Conservation (phyloP, 2,113 vertebrate species). For the Pyrgilauda ruficollis region DNA sequence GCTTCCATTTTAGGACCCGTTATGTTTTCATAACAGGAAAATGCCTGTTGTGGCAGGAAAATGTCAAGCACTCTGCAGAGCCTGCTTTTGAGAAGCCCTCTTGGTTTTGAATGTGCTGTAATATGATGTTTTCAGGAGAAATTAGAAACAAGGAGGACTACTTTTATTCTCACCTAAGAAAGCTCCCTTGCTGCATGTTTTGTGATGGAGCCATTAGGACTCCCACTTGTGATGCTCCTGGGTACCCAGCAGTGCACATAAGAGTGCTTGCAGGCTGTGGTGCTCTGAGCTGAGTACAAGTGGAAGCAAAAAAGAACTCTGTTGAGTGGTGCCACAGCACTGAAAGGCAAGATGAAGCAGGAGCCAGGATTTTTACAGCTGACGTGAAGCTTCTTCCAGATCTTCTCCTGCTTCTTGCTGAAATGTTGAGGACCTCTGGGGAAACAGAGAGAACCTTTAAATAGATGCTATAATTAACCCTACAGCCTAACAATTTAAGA, state of each 20-base stretch:
- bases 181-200: not conserved
- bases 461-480: not conserved
- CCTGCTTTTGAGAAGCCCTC: not conserved
- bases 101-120: not conserved
- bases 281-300: not conserved
- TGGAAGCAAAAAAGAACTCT: not conserved
- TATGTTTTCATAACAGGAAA: not conserved
- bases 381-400: not conserved
- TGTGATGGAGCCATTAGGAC: not conserved
- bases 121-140: not conserved
- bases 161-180: not conserved
- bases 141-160: not conserved
- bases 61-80: not conserved
- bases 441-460: not conserved
- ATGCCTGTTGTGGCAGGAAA: not conserved
- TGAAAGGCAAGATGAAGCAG: not conserved
- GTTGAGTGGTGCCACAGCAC: not conserved
- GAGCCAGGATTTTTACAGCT: not conserved
- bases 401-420: not conserved
- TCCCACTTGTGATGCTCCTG: not conserved
- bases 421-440: not conserved
- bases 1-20: not conserved
- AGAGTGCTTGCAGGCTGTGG: not conserved
- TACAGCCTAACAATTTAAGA: not conserved
- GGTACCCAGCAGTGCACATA: accelerated